Base-by-base conservation (phyloP, 2,113 vertebrate genomes). In the Alosa alosa region DNA sequence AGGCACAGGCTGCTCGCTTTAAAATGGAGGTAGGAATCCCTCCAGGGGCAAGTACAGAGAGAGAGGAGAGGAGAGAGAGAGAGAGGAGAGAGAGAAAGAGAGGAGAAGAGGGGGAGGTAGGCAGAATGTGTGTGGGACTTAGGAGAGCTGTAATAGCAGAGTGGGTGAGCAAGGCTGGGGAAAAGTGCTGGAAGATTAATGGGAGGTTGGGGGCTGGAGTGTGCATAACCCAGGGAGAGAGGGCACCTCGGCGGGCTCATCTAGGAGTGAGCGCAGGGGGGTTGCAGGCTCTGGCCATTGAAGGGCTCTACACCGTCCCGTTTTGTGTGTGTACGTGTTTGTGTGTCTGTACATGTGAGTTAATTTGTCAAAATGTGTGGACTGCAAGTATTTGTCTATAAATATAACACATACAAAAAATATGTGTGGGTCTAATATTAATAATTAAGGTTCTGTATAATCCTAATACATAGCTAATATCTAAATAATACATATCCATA, bases 201-300 rank as follows among this genome's bases (percentile, higher is more conserved):
- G 10, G 31, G 31, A 15, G 31, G 31, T 9, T 41, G 82, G 68
- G 75, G 75, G 50, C 15, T 10, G 9, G 75, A 82, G 84, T 31
- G 84, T 88, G 93, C 88, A 93, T 94, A 91, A 88, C 93, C 94
- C 94, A 95, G 96, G 94, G 92, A 84, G 93, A 93, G 95, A 95
- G 95, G 95, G 72, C 93, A 44, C 91, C 91, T 93, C 93, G 94
- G 89, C 82, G 86, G 95, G 95, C 95, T 97, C 96, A 86, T 95
- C 91, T 93, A 94, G 96, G 95, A 97, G 96, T 96, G 95, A 96
- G 96, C 96, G 93, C 87, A 95, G 96, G 96, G 96, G 96, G 96
- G 96, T 94, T 96, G 96, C 97, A 97, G 96, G 95, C 96, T 96
- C 96, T 95, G 96, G 96, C 96, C 97, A 94, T 97, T 97, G 97